Conservation (phyloP, 2,888 invertebrate genomes). For the Toxonevra muliebris region DNA sequence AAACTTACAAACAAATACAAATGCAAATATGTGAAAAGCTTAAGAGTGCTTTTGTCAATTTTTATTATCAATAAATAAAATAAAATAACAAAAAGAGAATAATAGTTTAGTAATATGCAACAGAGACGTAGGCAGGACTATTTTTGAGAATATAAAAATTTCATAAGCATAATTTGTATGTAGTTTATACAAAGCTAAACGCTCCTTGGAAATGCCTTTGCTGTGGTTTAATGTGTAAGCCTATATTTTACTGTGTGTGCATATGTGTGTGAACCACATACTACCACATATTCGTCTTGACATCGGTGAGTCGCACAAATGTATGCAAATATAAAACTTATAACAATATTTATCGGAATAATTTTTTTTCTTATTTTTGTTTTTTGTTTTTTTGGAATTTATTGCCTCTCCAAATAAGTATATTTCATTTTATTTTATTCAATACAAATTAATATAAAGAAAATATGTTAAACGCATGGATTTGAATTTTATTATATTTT, state of each 20-base stretch:
- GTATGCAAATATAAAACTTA: no score
- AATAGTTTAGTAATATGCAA: no score
- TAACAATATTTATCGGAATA: background rate
- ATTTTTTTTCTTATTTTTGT: background rate
- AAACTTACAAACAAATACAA: no score
- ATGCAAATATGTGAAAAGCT: background rate
- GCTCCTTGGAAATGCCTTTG: no score
- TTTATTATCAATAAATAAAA: background rate
- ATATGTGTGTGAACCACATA: background rate
- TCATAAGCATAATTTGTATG: no score
- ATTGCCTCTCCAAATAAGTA: background rate
- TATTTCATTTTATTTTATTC: background rate
- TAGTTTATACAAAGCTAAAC: no score
- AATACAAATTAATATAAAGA: background rate
- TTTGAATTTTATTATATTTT: conserved; percentile 5
- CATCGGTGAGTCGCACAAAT: no score
- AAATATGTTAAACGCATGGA: background rate
- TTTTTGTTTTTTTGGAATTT: background rate
- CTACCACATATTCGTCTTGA: no score
- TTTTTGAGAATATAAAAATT: no score
- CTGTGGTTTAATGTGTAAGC: no score
- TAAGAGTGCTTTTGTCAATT: conserved; percentile 4
- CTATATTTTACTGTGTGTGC: no score
- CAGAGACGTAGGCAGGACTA: background rate
- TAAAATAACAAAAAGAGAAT: no score